Percentiles rank a stretch among this genome's conserved stretches.
Evolutionary conservation across 1,140 invertebrate genomes (phyloP).

Genomic region (Mycetomoellerius zeteki): DNA sequence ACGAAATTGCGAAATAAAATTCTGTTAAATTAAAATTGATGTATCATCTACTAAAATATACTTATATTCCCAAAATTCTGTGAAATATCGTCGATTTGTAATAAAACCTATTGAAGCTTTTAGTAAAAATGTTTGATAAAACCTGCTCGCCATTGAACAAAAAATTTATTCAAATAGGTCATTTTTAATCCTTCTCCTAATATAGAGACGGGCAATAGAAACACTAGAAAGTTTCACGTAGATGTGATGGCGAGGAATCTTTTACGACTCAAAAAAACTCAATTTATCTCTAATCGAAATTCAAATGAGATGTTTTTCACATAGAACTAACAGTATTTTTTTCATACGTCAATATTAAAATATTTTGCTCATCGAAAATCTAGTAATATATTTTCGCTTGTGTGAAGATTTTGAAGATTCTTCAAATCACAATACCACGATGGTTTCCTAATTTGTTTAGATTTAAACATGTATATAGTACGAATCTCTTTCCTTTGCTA

Average conservation of each 20-base stretch:
- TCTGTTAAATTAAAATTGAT: background rate
- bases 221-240: background rate
- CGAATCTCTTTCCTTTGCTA: background rate
- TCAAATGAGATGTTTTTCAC: slow-evolving; percentile 16
- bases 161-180: slow-evolving; percentile 19
- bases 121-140: background rate
- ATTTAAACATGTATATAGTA: background rate
- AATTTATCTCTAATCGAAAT: slow-evolving; percentile 2
- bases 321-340: slow-evolving; percentile 1
- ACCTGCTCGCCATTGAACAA: background rate
- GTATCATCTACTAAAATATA: background rate
- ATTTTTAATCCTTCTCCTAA: background rate
- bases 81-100: background rate
- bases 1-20: background rate
- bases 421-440: background rate
- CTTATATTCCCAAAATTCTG: background rate
- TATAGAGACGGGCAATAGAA: slow-evolving; percentile 6
- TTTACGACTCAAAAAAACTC: slow-evolving; percentile 15
- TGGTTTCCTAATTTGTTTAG: background rate
- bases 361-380: background rate
- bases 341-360: background rate
- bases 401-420: background rate
- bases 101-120: background rate
- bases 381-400: background rate
- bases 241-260: background rate